Evolutionary conservation across 2,797 vertebrate species (phyloP).

Genomic region (Gadopsis bispinosus): DNA sequence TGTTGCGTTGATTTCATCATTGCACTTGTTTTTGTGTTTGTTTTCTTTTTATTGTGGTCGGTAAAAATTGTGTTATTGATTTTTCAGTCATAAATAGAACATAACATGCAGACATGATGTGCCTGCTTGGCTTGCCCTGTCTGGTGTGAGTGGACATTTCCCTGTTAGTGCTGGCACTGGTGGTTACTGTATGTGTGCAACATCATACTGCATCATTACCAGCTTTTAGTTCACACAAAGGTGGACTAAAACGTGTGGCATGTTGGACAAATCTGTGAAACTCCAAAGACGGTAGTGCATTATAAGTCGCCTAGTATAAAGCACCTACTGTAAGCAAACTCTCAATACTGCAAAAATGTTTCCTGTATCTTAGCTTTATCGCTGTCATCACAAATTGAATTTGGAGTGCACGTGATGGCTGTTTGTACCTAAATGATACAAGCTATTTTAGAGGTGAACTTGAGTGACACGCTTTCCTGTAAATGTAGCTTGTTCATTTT

Average conservation of each 20-base stretch:
- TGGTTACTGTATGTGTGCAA: conserved; percentile 9
- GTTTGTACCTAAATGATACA: conserved; percentile 14
- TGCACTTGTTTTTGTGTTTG: conserved; percentile 12
- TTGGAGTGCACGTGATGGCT: conserved; percentile 13
- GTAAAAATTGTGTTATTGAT: conserved; percentile 14
- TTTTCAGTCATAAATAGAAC: conserved; percentile 20
- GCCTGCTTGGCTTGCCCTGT: conserved; percentile 29
- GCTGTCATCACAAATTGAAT: conserved; percentile 19
- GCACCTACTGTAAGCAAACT: conserved; percentile 19
- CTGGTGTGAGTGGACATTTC: conserved; percentile 3
- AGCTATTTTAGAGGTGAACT: conserved; percentile 35
- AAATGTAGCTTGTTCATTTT: conserved; percentile 51
- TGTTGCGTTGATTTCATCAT: conserved; percentile 32
- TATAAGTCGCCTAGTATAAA: neutral
- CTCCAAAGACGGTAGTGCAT: conserved; percentile 3
- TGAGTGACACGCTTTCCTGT: conserved; percentile 50
- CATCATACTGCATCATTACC: conserved; percentile 20
- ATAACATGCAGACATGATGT: conserved; percentile 19
- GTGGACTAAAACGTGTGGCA: conserved; percentile 10
- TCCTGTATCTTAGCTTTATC: conserved; percentile 34
- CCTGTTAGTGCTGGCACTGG: conserved; percentile 2
- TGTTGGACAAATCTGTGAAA: conserved; percentile 36
- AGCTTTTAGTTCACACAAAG: conserved; percentile 12
- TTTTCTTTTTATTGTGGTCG: neutral
- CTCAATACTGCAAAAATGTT: conserved; percentile 10